Base-by-base conservation (phyloP, 2,797 vertebrate species). In the Tinamus major region DNA sequence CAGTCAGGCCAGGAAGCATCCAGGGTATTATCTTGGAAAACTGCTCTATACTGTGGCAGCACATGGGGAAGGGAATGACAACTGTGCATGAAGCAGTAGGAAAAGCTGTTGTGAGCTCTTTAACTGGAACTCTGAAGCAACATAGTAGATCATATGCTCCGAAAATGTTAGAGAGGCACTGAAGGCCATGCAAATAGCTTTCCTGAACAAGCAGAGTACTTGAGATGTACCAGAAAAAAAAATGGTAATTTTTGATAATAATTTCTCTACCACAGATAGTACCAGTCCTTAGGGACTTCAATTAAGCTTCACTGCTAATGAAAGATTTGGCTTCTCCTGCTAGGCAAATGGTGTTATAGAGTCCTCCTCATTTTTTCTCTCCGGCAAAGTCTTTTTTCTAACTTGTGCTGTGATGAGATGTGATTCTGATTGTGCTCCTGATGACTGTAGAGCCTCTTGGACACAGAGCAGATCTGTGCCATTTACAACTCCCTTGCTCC, bases 371-470 rank as follows among this genome's bases (percentile, higher is more conserved):
- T 58, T 91, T 79, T 48, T 51, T 31, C 31, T 79, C 27, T 46
- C 17, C 78, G 33, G 29, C 31, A 35, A 78, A 76, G 55, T 68
- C 72, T 85, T 89, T 87, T 55, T 76, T 82, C 61, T 85, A 89
- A 53, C 31, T 83, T 76, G 37, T 71, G 42, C 42, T 86, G 53
- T 71, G 59, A 35, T 29, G 63, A 79, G 85, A 65, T 56, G 42
- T 44, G 49, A 83, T 68, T 93, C 64, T 58, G 39, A 44, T 49
- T 44, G 59, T 79, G 53, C 31, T 76, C 42, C 39, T 76, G 64
- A 55, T 89, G 63, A 89, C 71, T 71, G 55, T 6, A 63, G 39
- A 79, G 14, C n/a, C 44, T 86, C 35, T 76, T 68, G 41, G 81
- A 55, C 44, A 59, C 31, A 59, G 27, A 79, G 55, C 29, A 79